Evolutionary conservation across 2,797 vertebrate species (phyloP), one percentile per base, ranked within the genome.

Genomic region (Australoheros facetus): DNA sequence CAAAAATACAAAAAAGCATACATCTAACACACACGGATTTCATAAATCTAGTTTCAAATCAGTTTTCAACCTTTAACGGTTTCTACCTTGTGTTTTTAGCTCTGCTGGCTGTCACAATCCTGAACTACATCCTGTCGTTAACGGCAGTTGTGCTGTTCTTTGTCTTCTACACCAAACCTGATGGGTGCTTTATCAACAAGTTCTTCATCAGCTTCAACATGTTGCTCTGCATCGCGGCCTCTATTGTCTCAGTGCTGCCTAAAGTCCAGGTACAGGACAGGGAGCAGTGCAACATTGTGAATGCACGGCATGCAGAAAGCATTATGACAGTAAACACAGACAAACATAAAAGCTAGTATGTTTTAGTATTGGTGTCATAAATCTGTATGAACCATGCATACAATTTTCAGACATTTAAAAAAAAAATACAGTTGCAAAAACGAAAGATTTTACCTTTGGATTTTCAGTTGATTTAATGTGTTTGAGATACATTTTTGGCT

Each of bases 201-300:
- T 95, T 96, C 93, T 98, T 99, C 95, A 97, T 99, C 90, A 96
- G 93, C 85, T 91, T 98, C 84, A 99, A 98, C 85, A 83, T 97
- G 91, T 62, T 97, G 48, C 84, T 97, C 55, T 99, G 97, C 79
- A 2, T 97, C 30, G 83, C 66, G 34, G 95, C 95, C 53, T 99
- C 98, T 19, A 7, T 96, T 17, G 19, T 97, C 77, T 99, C 98
- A 6, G 81, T 99, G 53, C 93, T 95, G 81, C 94, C 92, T 7
- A 98, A 96, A 96, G 95, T 99, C 34, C 98, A 98, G 97, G 98
- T 99, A 95, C 7, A 19, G n/a, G 3, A 77, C 48, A 45, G 26
- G 30, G 19, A 60, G 37, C 3, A 7, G 1, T 7, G 45, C 45
- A 48, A 17, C 45, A 3, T 6, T 48, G 23, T 2, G 62, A 66